Evolutionary conservation across 2,888 invertebrate genomes (phyloP).

Genomic region (Isoperla grammatica): DNA sequence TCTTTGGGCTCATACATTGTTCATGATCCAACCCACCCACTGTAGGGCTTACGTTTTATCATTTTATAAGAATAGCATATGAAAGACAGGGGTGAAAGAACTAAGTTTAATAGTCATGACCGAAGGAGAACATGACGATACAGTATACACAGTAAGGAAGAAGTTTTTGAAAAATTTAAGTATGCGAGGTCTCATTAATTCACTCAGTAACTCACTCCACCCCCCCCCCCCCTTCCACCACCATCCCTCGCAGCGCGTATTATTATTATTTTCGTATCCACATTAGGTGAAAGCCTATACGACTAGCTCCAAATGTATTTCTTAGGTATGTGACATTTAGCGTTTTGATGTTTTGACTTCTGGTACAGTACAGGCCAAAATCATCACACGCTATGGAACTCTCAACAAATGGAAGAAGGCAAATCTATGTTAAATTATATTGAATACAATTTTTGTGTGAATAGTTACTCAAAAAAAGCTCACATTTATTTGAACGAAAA

Average conservation of each 20-base stretch:
- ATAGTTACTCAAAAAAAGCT: too few relatives aligned
- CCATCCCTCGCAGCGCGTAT: background rate
- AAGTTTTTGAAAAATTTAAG: constrained; percentile 7
- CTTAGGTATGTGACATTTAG: background rate
- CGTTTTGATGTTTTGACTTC: too few relatives aligned
- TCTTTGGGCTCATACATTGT: constrained; percentile 27
- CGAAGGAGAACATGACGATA: constrained; percentile 17
- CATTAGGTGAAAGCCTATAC: background rate
- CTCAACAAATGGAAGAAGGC: too few relatives aligned
- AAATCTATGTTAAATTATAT: too few relatives aligned
- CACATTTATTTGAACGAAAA: too few relatives aligned
- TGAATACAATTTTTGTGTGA: too few relatives aligned
- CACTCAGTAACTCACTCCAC: too few relatives aligned
- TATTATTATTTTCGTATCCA: constrained; percentile 11
- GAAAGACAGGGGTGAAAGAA: constrained; percentile 22
- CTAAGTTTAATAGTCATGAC: constrained; percentile 28
- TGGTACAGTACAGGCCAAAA: too few relatives aligned
- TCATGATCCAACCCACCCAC: constrained; percentile 16
- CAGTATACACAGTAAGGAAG: constrained; percentile 5
- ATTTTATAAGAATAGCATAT: constrained; percentile 26
- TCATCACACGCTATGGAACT: too few relatives aligned
- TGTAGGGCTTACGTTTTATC: constrained; percentile 21
- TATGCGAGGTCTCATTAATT: background rate
- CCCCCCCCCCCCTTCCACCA: background rate
- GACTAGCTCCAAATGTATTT: background rate